phyloP scores from a whole-genome alignment of 37 sponge, comb jelly and placozoan genomes.

The Eunapius fragilis region DNA sequence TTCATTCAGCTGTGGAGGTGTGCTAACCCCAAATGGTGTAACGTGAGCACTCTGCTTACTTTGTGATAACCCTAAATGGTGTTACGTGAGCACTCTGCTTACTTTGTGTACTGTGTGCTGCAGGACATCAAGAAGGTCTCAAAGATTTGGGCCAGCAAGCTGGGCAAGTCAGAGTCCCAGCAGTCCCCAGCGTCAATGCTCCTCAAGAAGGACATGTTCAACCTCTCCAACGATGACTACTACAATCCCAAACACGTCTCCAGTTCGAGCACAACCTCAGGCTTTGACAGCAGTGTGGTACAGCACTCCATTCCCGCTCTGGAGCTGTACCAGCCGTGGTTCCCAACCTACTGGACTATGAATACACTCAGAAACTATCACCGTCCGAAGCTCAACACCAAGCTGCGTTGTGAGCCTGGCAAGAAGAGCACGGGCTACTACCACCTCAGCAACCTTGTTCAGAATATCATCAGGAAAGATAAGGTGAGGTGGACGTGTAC shows the following conservation, averaged over 20 bases:
- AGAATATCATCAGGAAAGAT: conserved; percentile 56
- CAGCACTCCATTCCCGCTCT: conserved; percentile 96
- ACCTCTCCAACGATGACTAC: conserved; percentile 95
- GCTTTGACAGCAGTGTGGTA: conserved; percentile 62
- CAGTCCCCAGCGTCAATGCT: conserved; percentile 24
- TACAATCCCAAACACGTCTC: conserved; percentile 82
- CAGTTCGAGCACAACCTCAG: conserved; percentile 14
- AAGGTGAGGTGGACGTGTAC: conserved; percentile 30
- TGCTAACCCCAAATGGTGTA: no score
- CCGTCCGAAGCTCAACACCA: conserved; percentile 77
- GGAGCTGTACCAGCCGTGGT: conserved; percentile 84
- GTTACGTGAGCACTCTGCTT: neutral
- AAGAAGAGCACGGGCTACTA: conserved; percentile 65
- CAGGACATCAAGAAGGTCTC: conserved; percentile 37
- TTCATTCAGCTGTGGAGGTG: no score
- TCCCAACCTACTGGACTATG: conserved; percentile 93
- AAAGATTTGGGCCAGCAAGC: conserved; percentile 17
- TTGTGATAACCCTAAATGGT: no score
- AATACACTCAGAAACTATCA: conserved; percentile 86
- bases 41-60: no score
- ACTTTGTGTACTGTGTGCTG: neutral
- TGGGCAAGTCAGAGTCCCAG: conserved; percentile 6
- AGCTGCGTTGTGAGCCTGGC: conserved; percentile 34
- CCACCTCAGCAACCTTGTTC: conserved; percentile 25
- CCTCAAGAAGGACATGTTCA: conserved; percentile 85